These are phyloP conservation scores for Phoebastria nigripes DNA, from an alignment of 2,797 vertebrate genomes.

Conservation along the genomic window DNA sequence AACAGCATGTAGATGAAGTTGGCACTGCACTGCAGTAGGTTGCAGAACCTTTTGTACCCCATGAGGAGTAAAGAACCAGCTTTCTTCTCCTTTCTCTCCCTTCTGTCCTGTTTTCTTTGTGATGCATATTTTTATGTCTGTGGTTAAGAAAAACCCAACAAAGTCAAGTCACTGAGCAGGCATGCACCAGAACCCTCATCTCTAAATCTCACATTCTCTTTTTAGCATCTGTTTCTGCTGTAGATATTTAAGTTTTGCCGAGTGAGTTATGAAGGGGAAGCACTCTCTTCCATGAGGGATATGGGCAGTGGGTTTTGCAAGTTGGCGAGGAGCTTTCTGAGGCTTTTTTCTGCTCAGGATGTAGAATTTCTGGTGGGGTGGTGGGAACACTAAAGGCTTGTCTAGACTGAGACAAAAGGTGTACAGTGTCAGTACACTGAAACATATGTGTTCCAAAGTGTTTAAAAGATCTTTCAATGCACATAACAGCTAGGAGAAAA, in stretches of 20 bases:
- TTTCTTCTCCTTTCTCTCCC: not conserved
- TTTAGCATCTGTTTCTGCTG: not conserved
- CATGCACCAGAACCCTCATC: not conserved
- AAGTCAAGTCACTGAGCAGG: not conserved
- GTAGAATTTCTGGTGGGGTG: not conserved
- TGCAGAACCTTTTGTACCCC: not conserved
- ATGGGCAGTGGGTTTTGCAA: not conserved
- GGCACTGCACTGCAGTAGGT: not conserved
- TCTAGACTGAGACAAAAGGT: not conserved
- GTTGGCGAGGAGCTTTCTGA: not conserved
- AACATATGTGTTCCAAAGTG: accelerated
- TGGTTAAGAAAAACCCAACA: not conserved
- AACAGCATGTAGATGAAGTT: not conserved
- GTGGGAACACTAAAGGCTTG: not conserved
- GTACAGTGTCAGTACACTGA: not conserved
- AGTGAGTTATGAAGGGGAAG: not conserved
- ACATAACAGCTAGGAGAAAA: not conserved
- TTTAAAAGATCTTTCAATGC: not conserved
- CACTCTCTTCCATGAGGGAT: not conserved
- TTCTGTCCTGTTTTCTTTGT: not conserved
- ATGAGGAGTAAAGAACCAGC: not conserved
- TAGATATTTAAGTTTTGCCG: not conserved
- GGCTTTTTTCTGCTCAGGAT: not conserved
- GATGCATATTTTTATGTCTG: not conserved
- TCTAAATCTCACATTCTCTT: not conserved